Evolutionary conservation across 2,797 vertebrate genomes (phyloP).

Genomic region (Sebastes diploproa): DNA sequence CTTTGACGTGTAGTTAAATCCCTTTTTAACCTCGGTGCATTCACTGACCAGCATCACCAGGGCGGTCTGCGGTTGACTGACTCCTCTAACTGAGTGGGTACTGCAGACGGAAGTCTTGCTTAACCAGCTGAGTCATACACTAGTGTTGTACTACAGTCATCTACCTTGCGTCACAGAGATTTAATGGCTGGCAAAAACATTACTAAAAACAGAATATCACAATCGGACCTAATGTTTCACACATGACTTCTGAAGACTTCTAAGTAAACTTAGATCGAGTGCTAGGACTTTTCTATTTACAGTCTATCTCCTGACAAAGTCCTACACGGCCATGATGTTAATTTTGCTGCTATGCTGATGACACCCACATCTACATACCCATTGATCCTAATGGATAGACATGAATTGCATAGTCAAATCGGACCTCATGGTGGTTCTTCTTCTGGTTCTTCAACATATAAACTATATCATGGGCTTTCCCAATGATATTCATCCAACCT

Average conservation of each 20-base stretch:
- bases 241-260: not conserved
- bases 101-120: not conserved
- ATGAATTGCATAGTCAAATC: not conserved
- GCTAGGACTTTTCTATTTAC: not conserved
- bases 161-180: not conserved
- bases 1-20: not conserved
- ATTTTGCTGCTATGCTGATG: not conserved
- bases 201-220: not conserved
- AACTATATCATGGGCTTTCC: not conserved
- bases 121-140: slow-evolving; percentile 1
- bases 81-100: not conserved
- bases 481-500: not conserved
- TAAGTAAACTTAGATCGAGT: not conserved
- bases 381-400: not conserved
- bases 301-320: not conserved
- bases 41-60: not conserved
- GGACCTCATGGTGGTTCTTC: not conserved
- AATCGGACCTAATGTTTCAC: not conserved
- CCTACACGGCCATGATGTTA: not conserved
- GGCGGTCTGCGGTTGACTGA: not conserved
- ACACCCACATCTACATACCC: not conserved
- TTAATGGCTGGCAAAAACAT: not conserved
- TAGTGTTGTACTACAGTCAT: not conserved
- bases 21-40: not conserved
- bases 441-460: not conserved